Base-by-base conservation (phyloP, 23 tunicate species). In the Styela clava region DNA sequence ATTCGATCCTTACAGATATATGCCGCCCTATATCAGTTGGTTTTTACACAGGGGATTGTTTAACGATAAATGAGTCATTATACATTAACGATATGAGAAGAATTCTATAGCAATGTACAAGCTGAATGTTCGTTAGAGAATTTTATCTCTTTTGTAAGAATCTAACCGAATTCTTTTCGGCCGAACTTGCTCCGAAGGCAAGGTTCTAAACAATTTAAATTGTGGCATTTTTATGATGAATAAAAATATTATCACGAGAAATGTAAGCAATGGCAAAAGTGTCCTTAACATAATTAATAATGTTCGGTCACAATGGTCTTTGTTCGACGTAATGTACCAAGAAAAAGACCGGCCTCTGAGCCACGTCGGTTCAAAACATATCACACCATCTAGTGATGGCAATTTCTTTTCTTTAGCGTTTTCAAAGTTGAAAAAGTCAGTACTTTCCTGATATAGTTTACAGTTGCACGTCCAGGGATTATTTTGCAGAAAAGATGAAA, bases 141-240 rank as follows among this genome's bases (percentile, higher is more conserved):
- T 67, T 67, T 67, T 67, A 67, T 67, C 71, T 24, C 71, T 67
- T 22, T 67, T 67, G 71, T 67, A 67, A 18, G 71, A 67, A 67
- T 67, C 71, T 18, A 25, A 67, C 31, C 71, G 71, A 16, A 25
- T 67, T 67, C 71, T 27, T 22, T 67, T 67, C 24, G 71, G 71
- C 71, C 56, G 56, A 44, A 12, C 9, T 67, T 22, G 71, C 19
- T 67, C 22, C 16, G 31, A 18, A 18, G 31, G 71, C 16, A 27
- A 16, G 31, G n/a, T 67, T 25, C 64, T 21, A 61, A 61, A 61
- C n/a, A 61, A 61, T 61, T 61, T 61, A 0, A 21, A n/a, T n/a
- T n/a, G n/a, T n/a, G n/a, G n/a, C n/a, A n/a, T n/a, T n/a, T n/a
- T n/a, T n/a, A n/a, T n/a, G n/a, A n/a, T n/a, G n/a, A n/a, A n/a